Conservation (phyloP, 2,113 vertebrate species). For the Campylomormyrus numenius region DNA sequence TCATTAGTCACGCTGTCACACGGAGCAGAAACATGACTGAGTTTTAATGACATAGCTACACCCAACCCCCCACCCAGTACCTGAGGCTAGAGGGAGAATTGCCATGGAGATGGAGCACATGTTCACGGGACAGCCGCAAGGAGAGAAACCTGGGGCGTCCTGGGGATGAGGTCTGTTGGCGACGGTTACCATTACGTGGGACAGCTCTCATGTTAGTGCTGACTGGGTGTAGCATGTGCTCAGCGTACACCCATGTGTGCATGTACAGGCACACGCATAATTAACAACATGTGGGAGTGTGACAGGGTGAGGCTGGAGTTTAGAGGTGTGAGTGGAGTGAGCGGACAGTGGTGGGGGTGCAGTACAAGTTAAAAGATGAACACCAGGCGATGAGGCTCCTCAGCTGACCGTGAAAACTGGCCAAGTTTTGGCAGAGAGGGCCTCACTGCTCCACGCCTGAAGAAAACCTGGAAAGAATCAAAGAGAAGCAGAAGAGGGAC, state of each 20-base stretch:
- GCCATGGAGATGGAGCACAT: conserved; percentile 33
- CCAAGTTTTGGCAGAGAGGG: not conserved
- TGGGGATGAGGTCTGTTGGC: conserved; percentile 24
- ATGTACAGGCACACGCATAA: not conserved
- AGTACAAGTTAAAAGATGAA: not conserved
- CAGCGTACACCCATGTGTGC: not conserved
- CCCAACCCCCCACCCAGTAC: conserved; percentile 38
- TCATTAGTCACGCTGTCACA: conserved; percentile 83
- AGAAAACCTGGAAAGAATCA: not conserved
- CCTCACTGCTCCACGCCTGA: not conserved
- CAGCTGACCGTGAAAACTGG: not conserved
- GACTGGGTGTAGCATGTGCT: conserved; percentile 2
- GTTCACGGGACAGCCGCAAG: conserved; percentile 18
- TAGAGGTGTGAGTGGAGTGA: not conserved
- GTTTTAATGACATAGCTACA: conserved; percentile 67
- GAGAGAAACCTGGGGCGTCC: not conserved
- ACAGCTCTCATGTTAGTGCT: not conserved
- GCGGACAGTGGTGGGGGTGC: not conserved
- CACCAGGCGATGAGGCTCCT: not conserved
- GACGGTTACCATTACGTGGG: conserved; percentile 28
- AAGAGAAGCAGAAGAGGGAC: not conserved
- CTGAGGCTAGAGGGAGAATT: conserved; percentile 56
- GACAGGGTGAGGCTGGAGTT: not conserved
- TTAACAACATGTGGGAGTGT: not conserved
- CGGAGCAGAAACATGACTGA: conserved; percentile 69